Percentiles rank a stretch among this genome's conserved stretches.
phyloP scores from a whole-genome alignment of 2,888 invertebrate genomes.

The Branchellion lobata region DNA sequence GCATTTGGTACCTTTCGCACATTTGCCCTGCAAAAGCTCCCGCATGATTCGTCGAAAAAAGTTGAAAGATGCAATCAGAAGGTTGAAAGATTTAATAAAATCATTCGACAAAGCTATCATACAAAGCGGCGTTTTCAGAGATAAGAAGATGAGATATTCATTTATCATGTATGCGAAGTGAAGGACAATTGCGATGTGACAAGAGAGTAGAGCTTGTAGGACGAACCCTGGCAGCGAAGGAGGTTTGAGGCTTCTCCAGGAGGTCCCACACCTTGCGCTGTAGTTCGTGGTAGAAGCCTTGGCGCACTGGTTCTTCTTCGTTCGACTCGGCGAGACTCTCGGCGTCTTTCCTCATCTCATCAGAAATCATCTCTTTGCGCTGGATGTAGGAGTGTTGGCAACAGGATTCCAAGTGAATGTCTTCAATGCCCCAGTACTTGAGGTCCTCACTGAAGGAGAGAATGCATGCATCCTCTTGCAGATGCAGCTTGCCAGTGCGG shows the following conservation, averaged over 20 bases:
- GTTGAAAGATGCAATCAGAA: too few relatives aligned
- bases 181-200: too few relatives aligned
- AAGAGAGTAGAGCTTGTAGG: too few relatives aligned
- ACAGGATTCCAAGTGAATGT: constrained; percentile 44
- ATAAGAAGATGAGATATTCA: too few relatives aligned
- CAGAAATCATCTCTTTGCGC: constrained; percentile 43
- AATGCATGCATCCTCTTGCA: constrained; percentile 43
- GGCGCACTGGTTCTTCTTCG: constrained; percentile 42
- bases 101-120: too few relatives aligned
- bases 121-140: too few relatives aligned
- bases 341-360: constrained; percentile 44
- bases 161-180: too few relatives aligned
- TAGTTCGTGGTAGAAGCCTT: constrained; percentile 30
- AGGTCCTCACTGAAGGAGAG: constrained; percentile 41
- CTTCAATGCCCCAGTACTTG: constrained; percentile 44
- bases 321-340: constrained; percentile 33
- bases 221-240: constrained; percentile 44
- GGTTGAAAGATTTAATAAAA: too few relatives aligned
- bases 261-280: constrained; percentile 42
- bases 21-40: too few relatives aligned
- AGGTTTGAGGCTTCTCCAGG: constrained; percentile 46
- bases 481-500: constrained; percentile 44
- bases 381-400: constrained; percentile 44
- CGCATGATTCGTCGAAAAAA: too few relatives aligned
- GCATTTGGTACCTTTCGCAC: too few relatives aligned